Evolutionary conservation across 2,888 invertebrate species (phyloP), one percentile per base, ranked within the genome.

Genomic region (Pandemis corylana): DNA sequence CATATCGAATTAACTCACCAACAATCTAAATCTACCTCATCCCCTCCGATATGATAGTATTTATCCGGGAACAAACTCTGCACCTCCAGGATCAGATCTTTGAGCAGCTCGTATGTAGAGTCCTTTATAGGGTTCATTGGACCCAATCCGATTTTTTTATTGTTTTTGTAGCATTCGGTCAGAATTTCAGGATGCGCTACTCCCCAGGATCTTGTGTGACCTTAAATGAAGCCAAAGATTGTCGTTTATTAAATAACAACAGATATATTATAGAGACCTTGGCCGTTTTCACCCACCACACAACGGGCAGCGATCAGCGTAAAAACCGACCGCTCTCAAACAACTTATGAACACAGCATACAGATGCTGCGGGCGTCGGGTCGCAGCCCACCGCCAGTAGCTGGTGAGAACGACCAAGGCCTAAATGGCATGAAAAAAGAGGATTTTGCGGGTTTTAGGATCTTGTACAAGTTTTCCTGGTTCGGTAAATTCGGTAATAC

Each of bases 11-110:
- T 13, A 28, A 65, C 93, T 91, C 85, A 97, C 98, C 98, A 98
- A 85, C 98, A 98, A 69, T 94, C 92, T 83, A 97, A 96, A 42
- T 95, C 95, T 0, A 99, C 98, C 93, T 99, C 99, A 88, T 99
- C 99, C 0, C 98, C 99, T 6, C 99, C 99, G 1, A 99, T 89
- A 89, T 99, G 99, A 15, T 98, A 86, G 85, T 97, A 98, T 76
- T 95, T 90, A 79, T 98, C 98, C 0, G 96, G 96, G 87, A 99
- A 99, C 10, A 96, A 93, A 0, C 81, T 77, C 67, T 94, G 93
- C 0, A 98, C 94, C 90, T 98, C 98, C 28, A 87, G 82, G 80
- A 98, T 96, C 12, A 99, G 93, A 1, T 95, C 92, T 12, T 92
- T 81, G 41, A 98, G 87, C 81, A 98, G 96, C 0, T 90, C 87